A percentile compares a stretch with the other conserved stretches of the same genome.
Conservation (phyloP, 2,797 vertebrate species). For the Pangasius larnaudii region DNA sequence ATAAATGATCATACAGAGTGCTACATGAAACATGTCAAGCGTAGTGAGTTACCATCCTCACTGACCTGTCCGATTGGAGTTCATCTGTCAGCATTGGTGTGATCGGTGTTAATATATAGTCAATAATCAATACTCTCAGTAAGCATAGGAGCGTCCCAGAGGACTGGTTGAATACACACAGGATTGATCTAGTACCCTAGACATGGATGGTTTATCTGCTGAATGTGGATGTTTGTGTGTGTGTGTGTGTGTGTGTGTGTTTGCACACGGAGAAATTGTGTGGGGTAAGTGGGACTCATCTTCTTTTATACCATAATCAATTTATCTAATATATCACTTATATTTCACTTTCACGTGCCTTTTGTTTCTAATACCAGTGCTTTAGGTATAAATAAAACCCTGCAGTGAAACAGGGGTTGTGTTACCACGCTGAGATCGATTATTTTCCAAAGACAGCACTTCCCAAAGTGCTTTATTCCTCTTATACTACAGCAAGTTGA, state of each 20-base stretch:
- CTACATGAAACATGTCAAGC: conserved; percentile 64
- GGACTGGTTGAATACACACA: conserved; percentile 80
- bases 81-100: conserved; percentile 75
- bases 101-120: conserved; percentile 72
- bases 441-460: not conserved
- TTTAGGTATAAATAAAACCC: not conserved
- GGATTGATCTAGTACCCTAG: conserved; percentile 73
- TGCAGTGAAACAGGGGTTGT: not conserved
- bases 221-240: conserved; percentile 47
- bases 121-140: conserved; percentile 82
- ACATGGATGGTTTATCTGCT: conserved; percentile 24
- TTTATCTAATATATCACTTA: conserved; percentile 18
- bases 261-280: conserved; percentile 46
- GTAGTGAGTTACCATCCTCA: conserved; percentile 69
- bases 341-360: not conserved
- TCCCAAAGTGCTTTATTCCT: not conserved
- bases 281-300: conserved; percentile 9
- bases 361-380: not conserved
- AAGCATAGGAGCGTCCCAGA: conserved; percentile 66
- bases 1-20: conserved; percentile 12
- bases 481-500: not conserved
- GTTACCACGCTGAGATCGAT: not conserved
- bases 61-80: conserved; percentile 70
- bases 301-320: conserved; percentile 13
- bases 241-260: conserved; percentile 57